Conservation (phyloP, 2,797 vertebrate species). For the Rhinogobio ventralis region DNA sequence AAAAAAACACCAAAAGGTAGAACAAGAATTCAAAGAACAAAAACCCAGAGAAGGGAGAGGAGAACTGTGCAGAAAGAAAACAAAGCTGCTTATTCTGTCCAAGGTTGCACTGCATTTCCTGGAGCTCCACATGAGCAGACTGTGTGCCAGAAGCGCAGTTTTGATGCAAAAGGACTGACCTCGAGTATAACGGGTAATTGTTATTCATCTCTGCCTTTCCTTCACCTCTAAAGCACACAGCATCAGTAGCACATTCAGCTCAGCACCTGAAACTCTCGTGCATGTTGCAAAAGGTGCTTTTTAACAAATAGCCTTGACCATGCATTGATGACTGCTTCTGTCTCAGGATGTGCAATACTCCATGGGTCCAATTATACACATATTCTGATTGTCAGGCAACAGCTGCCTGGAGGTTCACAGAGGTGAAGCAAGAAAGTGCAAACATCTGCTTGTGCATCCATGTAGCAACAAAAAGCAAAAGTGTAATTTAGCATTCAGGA, state of each 20-base stretch:
- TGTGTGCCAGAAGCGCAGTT: not conserved
- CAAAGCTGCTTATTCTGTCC: not conserved
- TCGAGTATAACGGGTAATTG: not conserved
- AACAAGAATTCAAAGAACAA: not conserved
- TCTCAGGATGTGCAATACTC: not conserved
- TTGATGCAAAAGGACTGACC: not conserved
- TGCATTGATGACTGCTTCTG: too few species aligned
- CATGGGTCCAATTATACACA: conserved; percentile 27
- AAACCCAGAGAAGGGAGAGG: not conserved
- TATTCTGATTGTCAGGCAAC: not conserved
- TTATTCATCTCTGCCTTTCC: not conserved
- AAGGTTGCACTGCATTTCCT: conserved; percentile 1
- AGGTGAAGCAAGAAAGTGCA: not conserved
- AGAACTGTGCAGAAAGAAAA: not conserved
- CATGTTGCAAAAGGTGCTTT: not conserved
- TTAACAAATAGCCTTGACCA: not conserved
- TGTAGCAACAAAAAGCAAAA: not conserved
- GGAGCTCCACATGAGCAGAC: not conserved
- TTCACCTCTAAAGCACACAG: not conserved
- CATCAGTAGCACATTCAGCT: not conserved
- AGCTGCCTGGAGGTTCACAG: not conserved
- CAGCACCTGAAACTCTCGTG: not conserved
- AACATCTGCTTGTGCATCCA: not conserved
- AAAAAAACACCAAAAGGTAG: not conserved
- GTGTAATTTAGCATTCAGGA: not conserved